phyloP scores from a whole-genome alignment of 2,113 vertebrate species.

The Bufo gargarizans region DNA sequence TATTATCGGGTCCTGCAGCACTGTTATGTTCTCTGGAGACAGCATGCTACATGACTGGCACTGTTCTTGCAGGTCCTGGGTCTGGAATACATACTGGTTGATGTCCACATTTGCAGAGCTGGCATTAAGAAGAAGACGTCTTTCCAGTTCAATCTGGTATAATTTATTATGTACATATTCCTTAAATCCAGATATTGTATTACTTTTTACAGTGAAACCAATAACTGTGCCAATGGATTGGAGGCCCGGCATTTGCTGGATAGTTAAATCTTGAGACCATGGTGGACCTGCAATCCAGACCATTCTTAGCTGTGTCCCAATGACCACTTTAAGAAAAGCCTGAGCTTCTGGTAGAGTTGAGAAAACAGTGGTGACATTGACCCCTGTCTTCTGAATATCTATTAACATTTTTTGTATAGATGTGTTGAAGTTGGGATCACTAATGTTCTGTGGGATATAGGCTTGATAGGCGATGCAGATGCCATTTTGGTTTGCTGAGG shows the following conservation, averaged over 20 bases:
- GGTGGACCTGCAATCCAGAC: conserved; percentile 85
- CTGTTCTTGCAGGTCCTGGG: background rate
- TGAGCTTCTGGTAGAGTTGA: conserved; percentile 47
- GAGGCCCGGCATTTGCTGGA: conserved; percentile 67
- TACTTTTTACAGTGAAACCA: conserved; percentile 66
- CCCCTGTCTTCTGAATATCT: conserved; percentile 63
- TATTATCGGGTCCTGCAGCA: conserved; percentile 51
- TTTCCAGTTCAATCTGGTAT: conserved; percentile 12
- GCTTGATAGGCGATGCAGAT: conserved; percentile 77
- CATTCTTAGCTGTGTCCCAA: conserved; percentile 38
- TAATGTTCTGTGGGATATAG: conserved; percentile 66
- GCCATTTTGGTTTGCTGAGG: conserved; percentile 60
- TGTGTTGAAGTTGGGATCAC: background rate
- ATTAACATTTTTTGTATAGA: conserved; percentile 63
- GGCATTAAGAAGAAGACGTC: background rate
- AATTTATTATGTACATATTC: conserved; percentile 57
- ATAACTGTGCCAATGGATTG: conserved; percentile 79
- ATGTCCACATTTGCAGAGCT: background rate
- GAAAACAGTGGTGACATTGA: conserved; percentile 74
- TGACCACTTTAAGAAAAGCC: conserved; percentile 70
- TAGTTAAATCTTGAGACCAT: conserved; percentile 69
- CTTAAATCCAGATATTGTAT: conserved; percentile 62
- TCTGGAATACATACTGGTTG: background rate
- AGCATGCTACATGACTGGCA: conserved; percentile 70
- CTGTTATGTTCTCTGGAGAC: conserved; percentile 68